A percentile compares a stretch with the other conserved stretches of the same genome.
These are phyloP conservation scores for Melolontha melolontha DNA, from an alignment of 2,888 invertebrate genomes.

Conservation along the genomic window DNA sequence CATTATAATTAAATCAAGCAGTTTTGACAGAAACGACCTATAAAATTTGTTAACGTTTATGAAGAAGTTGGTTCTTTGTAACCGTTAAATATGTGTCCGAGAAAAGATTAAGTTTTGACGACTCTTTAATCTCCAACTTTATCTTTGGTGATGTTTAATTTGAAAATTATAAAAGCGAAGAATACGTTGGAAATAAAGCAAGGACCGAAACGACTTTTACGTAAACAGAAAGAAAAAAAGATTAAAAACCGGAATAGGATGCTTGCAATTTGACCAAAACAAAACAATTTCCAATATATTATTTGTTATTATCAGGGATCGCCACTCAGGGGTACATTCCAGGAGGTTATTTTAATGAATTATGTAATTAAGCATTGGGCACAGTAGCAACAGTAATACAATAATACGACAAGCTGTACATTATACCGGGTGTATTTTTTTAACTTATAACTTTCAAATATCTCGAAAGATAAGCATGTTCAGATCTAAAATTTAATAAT, in stretches of 20 bases:
- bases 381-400: too few relatives aligned
- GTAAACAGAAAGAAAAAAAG: too few relatives aligned
- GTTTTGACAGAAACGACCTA: neutral
- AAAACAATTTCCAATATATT: conserved; percentile 8
- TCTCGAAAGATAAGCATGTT: too few relatives aligned
- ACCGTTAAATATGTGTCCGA: conserved; percentile 11
- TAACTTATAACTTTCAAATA: too few relatives aligned
- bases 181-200: conserved; percentile 8
- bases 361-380: too few relatives aligned
- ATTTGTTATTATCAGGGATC: too few relatives aligned
- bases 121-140: conserved; percentile 17
- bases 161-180: conserved; percentile 17
- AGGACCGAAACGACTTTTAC: neutral
- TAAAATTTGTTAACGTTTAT: conserved; percentile 26
- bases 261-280: neutral
- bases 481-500: too few relatives aligned
- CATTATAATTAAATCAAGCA: too few relatives aligned
- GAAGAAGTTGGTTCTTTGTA: conserved; percentile 5
- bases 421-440: too few relatives aligned
- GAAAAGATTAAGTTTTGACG: conserved; percentile 7
- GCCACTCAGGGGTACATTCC: too few relatives aligned
- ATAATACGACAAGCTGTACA: too few relatives aligned
- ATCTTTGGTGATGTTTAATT: conserved; percentile 22
- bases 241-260: neutral
- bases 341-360: too few relatives aligned